Percentiles rank a stretch among this genome's conserved stretches.
phyloP scores from a whole-genome alignment of 2,888 invertebrate species.

The Scaptomyza flava region DNA sequence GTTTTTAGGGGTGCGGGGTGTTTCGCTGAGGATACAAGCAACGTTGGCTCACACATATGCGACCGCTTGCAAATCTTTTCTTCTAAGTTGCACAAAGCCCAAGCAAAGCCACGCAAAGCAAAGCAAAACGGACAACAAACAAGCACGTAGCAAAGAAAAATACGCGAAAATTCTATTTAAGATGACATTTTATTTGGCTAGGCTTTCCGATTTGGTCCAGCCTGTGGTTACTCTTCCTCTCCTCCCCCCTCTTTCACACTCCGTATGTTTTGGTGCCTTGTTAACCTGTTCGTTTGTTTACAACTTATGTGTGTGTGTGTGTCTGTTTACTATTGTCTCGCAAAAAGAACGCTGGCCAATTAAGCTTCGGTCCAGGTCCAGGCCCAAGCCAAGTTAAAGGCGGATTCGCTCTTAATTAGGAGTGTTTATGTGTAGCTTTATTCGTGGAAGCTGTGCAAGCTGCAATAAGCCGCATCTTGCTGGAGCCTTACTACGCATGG shows the following conservation, averaged over 20 bases:
- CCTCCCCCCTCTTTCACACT: not conserved
- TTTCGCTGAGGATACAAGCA: constrained; percentile 11
- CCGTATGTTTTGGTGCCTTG: constrained; percentile 37
- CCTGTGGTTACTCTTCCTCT: constrained; percentile 33
- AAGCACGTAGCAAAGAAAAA: constrained; percentile 64
- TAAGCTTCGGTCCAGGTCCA: constrained; percentile 47
- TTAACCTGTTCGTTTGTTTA: constrained; percentile 66
- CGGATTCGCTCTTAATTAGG: constrained; percentile 66
- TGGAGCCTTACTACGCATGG: constrained; percentile 14
- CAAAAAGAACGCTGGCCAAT: constrained; percentile 73
- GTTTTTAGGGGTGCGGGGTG: not conserved
- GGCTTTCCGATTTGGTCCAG: constrained; percentile 43
- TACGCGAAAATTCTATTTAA: constrained; percentile 79
- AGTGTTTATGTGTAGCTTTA: constrained; percentile 67
- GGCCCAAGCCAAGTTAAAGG: constrained; percentile 35
- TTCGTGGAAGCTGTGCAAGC: constrained; percentile 33
- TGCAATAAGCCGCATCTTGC: constrained; percentile 68
- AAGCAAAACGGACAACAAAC: constrained; percentile 43
- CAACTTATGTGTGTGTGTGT: constrained; percentile 34
- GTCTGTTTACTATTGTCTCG: constrained; percentile 45
- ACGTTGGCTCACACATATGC: constrained; percentile 55
- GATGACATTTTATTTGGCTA: constrained; percentile 74
- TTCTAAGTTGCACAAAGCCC: constrained; percentile 30
- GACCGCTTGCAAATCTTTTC: constrained; percentile 72
- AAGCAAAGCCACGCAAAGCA: constrained; percentile 4